Percentiles rank a stretch among this genome's conserved stretches.
These are phyloP conservation scores for Drosophila neocordata DNA, from an alignment of 1,140 invertebrate genomes.

Conservation along the genomic window DNA sequence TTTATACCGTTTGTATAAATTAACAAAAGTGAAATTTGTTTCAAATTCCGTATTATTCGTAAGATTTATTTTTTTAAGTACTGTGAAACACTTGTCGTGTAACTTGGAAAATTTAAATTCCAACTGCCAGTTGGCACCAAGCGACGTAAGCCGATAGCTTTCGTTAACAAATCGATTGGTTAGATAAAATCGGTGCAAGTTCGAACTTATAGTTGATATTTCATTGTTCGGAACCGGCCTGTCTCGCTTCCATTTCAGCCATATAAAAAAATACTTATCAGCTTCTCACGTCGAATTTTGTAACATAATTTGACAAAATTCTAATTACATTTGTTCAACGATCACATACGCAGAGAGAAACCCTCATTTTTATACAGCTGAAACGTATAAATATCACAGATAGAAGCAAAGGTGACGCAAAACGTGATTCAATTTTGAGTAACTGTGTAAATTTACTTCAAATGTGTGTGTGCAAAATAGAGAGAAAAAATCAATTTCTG, in stretches of 20 bases:
- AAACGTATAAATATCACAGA: not conserved
- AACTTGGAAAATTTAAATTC: slow-evolving; percentile 10
- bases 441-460: slow-evolving; percentile 6
- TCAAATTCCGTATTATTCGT: too few relatives aligned
- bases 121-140: slow-evolving; percentile 19
- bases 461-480: slow-evolving; percentile 25
- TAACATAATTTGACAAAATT: slow-evolving; percentile 4
- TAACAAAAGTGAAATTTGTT: too few relatives aligned
- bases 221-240: slow-evolving; percentile 28
- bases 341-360: not conserved
- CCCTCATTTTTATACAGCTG: slow-evolving; percentile 22
- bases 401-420: slow-evolving; percentile 16
- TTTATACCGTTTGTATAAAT: too few relatives aligned
- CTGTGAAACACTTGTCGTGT: not conserved
- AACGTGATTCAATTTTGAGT: slow-evolving; percentile 35
- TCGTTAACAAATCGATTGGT: too few relatives aligned
- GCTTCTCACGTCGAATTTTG: not conserved
- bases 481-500: slow-evolving; percentile 49
- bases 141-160: not conserved
- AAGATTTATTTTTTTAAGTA: not conserved
- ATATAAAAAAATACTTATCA: slow-evolving; percentile 25
- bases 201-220: too few relatives aligned
- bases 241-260: slow-evolving; percentile 36
- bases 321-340: slow-evolving; percentile 9
- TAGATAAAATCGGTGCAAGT: too few relatives aligned